phyloP scores from a whole-genome alignment of 2,797 vertebrate genomes.

The Chelon auratus region DNA sequence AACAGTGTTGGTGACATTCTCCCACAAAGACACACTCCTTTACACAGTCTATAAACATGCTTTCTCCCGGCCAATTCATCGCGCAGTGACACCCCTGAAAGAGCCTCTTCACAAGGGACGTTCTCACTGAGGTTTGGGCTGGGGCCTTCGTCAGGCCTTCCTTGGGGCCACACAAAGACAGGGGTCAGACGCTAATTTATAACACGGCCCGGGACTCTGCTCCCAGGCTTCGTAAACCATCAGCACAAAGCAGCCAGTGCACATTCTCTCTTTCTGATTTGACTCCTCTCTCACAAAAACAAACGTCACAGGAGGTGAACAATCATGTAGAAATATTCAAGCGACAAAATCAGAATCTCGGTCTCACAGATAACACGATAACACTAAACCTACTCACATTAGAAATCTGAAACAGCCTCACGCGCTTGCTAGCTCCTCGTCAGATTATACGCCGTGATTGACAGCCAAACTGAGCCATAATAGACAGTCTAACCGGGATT shows the following conservation, averaged over 20 bases:
- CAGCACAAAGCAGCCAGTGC: slow-evolving; percentile 61
- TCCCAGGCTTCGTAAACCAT: slow-evolving; percentile 80
- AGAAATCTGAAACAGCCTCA: slow-evolving; percentile 22
- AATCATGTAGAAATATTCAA: not conserved
- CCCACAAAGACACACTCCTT: slow-evolving; percentile 93
- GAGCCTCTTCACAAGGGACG: slow-evolving; percentile 76
- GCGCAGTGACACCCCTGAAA: slow-evolving; percentile 85
- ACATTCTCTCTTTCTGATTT: slow-evolving; percentile 41
- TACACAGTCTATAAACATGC: slow-evolving; percentile 96
- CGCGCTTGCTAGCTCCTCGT: slow-evolving; percentile 18
- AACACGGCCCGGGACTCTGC: slow-evolving; percentile 77
- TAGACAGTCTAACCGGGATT: slow-evolving; percentile 74
- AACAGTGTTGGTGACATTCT: slow-evolving; percentile 91
- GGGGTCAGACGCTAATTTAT: slow-evolving; percentile 87
- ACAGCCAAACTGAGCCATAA: slow-evolving; percentile 75
- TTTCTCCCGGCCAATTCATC: slow-evolving; percentile 88
- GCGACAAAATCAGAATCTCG: not conserved
- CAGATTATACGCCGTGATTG: slow-evolving; percentile 74
- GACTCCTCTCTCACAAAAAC: slow-evolving; percentile 20
- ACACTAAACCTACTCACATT: not conserved
- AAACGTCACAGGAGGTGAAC: slow-evolving; percentile 11
- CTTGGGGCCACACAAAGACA: slow-evolving; percentile 82
- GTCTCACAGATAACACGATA: not conserved
- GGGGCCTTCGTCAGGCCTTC: slow-evolving; percentile 75
- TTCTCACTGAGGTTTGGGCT: slow-evolving; percentile 76